Conservation (phyloP, 2,797 vertebrate genomes). For the Oreortyx pictus region DNA sequence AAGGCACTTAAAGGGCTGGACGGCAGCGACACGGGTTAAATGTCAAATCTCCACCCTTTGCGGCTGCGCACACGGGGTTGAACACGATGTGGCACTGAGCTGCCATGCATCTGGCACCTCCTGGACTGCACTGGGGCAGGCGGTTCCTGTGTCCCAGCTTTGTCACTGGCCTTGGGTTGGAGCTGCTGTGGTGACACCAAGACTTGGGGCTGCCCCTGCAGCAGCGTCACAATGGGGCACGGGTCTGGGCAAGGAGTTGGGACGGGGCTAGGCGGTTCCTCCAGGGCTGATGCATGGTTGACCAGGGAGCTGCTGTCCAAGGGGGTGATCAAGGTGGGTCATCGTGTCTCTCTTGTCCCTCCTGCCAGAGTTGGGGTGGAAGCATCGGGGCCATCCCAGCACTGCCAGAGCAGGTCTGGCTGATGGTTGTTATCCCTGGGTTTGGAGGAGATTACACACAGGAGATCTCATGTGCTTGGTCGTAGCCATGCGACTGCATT, state of each 20-base stretch:
- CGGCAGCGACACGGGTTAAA: slow-evolving; percentile 17
- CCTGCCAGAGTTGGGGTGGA: not conserved
- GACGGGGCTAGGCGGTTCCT: not conserved
- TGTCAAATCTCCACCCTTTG: slow-evolving; percentile 15
- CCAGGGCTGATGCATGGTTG: accelerated
- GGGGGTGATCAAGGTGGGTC: not conserved
- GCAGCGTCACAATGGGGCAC: not conserved
- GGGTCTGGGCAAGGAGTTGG: not conserved
- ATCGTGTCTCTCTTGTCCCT: accelerated
- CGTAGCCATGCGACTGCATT: accelerated
- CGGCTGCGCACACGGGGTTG: not conserved
- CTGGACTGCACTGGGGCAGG: not conserved
- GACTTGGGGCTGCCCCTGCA: not conserved
- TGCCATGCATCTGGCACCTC: not conserved
- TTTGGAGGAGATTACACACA: not conserved
- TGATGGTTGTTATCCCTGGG: not conserved
- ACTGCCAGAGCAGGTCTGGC: not conserved
- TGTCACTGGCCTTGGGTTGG: not conserved
- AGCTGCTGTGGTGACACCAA: not conserved
- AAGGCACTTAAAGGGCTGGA: slow-evolving; percentile 42
- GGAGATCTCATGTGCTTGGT: not conserved
- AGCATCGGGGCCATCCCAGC: too few relatives aligned
- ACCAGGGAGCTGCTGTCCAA: not conserved
- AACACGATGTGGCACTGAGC: not conserved
- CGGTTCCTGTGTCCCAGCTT: not conserved